Base-by-base conservation (phyloP, 2,113 vertebrate genomes). In the Anguilla rostrata region DNA sequence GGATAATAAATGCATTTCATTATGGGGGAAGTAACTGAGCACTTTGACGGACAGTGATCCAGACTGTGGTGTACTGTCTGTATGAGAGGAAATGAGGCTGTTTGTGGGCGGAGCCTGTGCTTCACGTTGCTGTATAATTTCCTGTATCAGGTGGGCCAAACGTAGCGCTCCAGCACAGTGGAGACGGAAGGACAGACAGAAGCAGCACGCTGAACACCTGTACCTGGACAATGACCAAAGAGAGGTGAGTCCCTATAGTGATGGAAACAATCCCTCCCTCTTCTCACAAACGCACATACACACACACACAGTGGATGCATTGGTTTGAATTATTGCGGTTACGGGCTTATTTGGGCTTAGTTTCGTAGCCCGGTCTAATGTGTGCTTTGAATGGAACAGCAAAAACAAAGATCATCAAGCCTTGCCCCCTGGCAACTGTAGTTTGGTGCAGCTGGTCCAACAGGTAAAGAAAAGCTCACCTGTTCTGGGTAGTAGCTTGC, bases 201-300 rank as follows among this genome's bases (percentile, higher is more conserved):
- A 98, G 89, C 98, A 99, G 49, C 98, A 99, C 85, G 96, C 97
- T 0, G 98, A 99, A 91, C 98, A 99, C 91, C 94, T 99, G 84
- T 97, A 97, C 88, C 95, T 99, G 89, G 98, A 99, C 91, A 99
- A 99, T 84, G 98, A 98, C 94, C 98, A 99, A 96, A 96, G 98
- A 95, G 98, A 99, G 97, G 98, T 98, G 91, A 94, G 92, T 20
- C 22, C 16, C 71, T 79, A 82, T 49, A 5, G 5, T 20, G 18
- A 78, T 4, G 1, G 22, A 34, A 0, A n/a, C n/a, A 15, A 6
- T 20, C 29, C 11, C 26, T 20, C 11, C 22, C 56, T 16, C 16
- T 63, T 8, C 26, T 75, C 66, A n/a, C 26, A 29, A 2, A n/a
- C n/a, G 18, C 60, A 63, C 60, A 63, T 20, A 56, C 53, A 56